These are phyloP conservation scores for Dione vanillae DNA, from an alignment of 2,888 invertebrate species.

Conservation along the genomic window DNA sequence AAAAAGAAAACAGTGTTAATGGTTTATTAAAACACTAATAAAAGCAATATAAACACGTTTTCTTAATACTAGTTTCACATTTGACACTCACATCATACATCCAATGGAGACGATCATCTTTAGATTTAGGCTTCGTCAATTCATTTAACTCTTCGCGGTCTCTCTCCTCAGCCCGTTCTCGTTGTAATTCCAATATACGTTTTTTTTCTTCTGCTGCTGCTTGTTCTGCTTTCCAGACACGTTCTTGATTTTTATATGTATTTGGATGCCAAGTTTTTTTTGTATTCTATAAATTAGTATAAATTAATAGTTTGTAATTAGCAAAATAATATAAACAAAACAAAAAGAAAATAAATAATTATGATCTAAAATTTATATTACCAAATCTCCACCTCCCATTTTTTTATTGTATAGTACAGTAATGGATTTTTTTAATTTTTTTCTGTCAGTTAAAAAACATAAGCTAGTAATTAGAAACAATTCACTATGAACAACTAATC, in stretches of 20 bases:
- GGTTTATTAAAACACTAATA: background rate
- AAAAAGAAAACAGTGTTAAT: background rate
- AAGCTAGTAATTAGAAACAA: background rate
- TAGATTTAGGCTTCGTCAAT: constrained; percentile 81
- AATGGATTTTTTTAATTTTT: background rate
- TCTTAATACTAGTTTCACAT: background rate
- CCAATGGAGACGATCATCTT: constrained; percentile 90
- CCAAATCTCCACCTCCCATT: constrained; percentile 79
- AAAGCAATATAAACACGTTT: background rate
- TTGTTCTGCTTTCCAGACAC: constrained; percentile 91
- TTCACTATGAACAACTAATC: too few relatives aligned
- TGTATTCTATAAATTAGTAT: constrained; percentile 83
- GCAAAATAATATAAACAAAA: too few relatives aligned
- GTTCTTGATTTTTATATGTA: constrained; percentile 90
- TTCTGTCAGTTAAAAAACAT: background rate
- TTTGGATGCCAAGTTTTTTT: constrained; percentile 93
- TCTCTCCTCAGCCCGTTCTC: constrained; percentile 87
- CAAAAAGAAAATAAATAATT: too few relatives aligned
- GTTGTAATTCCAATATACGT: constrained; percentile 87
- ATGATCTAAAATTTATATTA: too few relatives aligned
- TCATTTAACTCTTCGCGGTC: constrained; percentile 87
- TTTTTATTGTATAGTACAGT: background rate
- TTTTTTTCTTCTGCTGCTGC: constrained; percentile 88
- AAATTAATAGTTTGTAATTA: too few relatives aligned
- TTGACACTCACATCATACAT: constrained; percentile 89